Evolutionary conservation across 2,888 invertebrate genomes (phyloP), one percentile per base, ranked within the genome.

Genomic region (Silvanus unidentatus): DNA sequence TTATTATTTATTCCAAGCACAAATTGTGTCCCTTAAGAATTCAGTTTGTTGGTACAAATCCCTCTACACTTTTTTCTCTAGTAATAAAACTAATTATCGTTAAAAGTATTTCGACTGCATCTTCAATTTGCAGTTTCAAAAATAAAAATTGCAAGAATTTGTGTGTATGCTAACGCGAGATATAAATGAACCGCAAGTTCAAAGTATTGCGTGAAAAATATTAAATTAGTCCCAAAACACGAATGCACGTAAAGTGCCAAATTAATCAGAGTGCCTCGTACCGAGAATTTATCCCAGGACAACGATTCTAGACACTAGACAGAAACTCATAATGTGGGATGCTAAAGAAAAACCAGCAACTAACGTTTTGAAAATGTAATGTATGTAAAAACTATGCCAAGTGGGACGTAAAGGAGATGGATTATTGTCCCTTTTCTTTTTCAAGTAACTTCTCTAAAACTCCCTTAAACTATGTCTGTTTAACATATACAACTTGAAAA

Each of bases 211-310:
- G n/a, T n/a, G n/a, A 22, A 22, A 22, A 22, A 22, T 22, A 22
- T 22, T 22, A 22, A 22, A 22, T 22, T 22, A 5, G 22, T 8
- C 22, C 22, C 22, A 22, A 22, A 22, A 22, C 22, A 5, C 4
- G 8, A 22, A 22, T 22, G 3, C 8, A 22, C 3, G 22, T 22
- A 22, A 22, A 22, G 22, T 5, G 8, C 4, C 49, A 50, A 55
- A 53, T 55, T 53, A 55, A 53, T 53, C 55, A 50, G 53, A 39
- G 28, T 39, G 3, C 45, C 16, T 39, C 45, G 46, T 44, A 45
- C 39, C 43, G 42, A 41, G 44, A 39, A 48, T 46, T 29, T 41
- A 47, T 48, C 49, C 50, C 50, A 45, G 42, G 48, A 44, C 44
- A 40, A 42, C 45, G 38, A 45, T 52, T 47, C 40, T 28, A 42